Base-by-base conservation (phyloP, 2,113 vertebrate genomes). In the Sakesphorus luctuosus region DNA sequence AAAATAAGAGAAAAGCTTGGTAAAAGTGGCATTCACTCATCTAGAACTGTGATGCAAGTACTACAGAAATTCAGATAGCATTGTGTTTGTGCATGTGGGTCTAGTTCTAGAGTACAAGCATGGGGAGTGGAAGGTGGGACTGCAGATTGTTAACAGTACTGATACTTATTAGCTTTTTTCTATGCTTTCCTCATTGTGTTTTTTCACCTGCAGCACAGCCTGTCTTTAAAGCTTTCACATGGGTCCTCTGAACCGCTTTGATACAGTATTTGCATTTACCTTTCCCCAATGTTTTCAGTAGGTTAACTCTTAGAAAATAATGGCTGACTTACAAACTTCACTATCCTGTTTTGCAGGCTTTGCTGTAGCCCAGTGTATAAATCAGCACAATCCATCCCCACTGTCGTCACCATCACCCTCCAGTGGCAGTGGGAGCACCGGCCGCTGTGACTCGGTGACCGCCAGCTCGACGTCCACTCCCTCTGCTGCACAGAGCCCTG, bases 361-460 rank as follows among this genome's bases (percentile, higher is more conserved):
- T 69, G 99, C 99, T 3, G 99, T 99, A 89, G 99, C 99, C 93
- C 99, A 99, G 96, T 99, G 98, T 87, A 97, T 99, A 84, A 98
- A 98, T 68, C 99, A 99, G 96, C 98, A 98, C 92, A 98, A 97
- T 80, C 96, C 98, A 11, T 98, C 98, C 0, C 98, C 99, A 3
- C 95, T 98, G 33, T 98, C 98, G 2, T 99, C 98, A 2, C 98
- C 98, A 1, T 99, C 99, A 1, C 98, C 98, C 29, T 98, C 99
- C 96, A 99, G 99, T 33, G 98, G 98, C 91, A 98, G 98, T 33
- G 96, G 98, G 56, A 98, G 98, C 92, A 98, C 98, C 10, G 98
- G 98, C 65, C 98, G 97, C 76, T 98, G 98, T 29, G 99, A 99
- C 92, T 99, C 98, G 1, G 98, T 98, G 56, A 98, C 98, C 7